Evolutionary conservation across 2,888 invertebrate species (phyloP).

Genomic region (Athalia circularis): DNA sequence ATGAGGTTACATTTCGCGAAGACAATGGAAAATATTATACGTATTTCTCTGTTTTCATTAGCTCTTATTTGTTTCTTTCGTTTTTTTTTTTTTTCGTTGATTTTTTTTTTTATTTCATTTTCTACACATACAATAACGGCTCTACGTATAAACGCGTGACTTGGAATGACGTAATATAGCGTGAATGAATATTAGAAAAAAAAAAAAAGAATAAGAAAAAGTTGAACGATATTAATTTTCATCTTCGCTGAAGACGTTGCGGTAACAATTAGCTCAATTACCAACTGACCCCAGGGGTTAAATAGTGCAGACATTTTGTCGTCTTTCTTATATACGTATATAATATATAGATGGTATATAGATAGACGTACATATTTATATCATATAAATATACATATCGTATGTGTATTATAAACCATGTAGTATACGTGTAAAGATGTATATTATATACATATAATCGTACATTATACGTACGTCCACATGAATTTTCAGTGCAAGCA

Average conservation of each 20-base stretch:
- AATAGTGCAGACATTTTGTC: slow-evolving; percentile 54
- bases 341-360: not conserved
- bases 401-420: not conserved
- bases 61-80: no score
- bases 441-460: not conserved
- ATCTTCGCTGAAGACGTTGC: slow-evolving; percentile 59
- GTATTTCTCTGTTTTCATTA: no score
- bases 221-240: slow-evolving; percentile 60
- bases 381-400: not conserved
- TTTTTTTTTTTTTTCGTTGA: no score
- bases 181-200: not conserved
- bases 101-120: no score
- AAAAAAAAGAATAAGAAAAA: not conserved
- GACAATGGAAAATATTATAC: no score
- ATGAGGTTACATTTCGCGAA: no score
- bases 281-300: slow-evolving; percentile 64
- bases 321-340: not conserved
- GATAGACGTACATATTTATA: not conserved
- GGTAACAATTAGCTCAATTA: slow-evolving; percentile 66
- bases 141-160: not conserved
- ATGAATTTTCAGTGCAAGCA: slow-evolving; percentile 34
- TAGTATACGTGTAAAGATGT: not conserved
- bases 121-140: no score
- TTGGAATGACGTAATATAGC: not conserved
- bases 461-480: not conserved